Conservation (phyloP, 2,113 vertebrate species). For the Circaetus gallicus region DNA sequence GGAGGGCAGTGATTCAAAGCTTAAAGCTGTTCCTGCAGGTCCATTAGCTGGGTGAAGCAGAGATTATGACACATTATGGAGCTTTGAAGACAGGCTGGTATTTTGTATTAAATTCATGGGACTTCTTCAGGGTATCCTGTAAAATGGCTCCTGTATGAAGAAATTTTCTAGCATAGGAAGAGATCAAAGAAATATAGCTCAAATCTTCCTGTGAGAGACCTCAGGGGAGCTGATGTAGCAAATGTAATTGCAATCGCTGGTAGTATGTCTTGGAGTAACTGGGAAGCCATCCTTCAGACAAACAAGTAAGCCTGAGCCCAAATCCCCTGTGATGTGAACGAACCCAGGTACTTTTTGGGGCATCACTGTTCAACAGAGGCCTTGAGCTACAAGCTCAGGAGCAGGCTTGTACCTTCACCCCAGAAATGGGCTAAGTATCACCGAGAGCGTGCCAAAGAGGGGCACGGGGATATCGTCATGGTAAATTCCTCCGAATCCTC, state of each 20-base stretch:
- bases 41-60: not conserved
- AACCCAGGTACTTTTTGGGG: not conserved
- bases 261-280: not conserved
- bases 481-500: not conserved
- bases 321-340: not conserved
- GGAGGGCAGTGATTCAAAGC: not conserved
- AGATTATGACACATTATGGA: not conserved
- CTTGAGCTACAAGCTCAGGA: not conserved
- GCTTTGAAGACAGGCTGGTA: not conserved
- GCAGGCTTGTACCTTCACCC: not conserved
- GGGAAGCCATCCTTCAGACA: not conserved
- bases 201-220: not conserved
- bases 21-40: not conserved
- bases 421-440: not conserved
- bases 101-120: not conserved
- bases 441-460: not conserved
- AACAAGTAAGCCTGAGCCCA: not conserved
- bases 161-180: not conserved
- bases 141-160: not conserved
- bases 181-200: not conserved
- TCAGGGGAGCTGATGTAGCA: not conserved
- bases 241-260: not conserved
- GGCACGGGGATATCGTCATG: not conserved
- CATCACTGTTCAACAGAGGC: not conserved
- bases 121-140: not conserved